Conservation (phyloP, 2,113 vertebrate species). For the Globicephala melas region DNA sequence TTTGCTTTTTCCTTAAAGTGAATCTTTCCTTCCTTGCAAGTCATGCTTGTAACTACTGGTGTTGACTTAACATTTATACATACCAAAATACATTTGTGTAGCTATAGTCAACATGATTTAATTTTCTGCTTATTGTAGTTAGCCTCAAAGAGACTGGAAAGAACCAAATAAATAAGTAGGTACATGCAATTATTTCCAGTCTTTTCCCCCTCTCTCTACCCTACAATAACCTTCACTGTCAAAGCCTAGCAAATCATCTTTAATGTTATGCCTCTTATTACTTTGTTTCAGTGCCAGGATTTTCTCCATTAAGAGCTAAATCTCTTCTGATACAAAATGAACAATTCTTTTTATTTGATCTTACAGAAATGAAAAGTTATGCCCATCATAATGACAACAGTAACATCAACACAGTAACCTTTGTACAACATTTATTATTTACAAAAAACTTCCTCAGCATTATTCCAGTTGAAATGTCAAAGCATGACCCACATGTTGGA, state of each 20-base stretch:
- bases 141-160: background rate
- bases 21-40: constrained; percentile 20
- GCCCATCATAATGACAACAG: background rate
- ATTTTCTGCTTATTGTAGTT: background rate
- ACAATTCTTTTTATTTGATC: background rate
- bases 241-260: constrained; percentile 4
- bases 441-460: background rate
- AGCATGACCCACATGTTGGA: background rate
- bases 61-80: constrained; percentile 35
- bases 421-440: background rate
- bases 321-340: background rate
- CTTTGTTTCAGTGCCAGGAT: background rate
- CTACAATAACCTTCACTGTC: background rate
- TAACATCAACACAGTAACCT: background rate
- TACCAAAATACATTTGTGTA: background rate
- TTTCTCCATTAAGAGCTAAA: constrained; percentile 8
- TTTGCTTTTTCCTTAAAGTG: constrained; percentile 22
- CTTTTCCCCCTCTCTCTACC: background rate
- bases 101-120: background rate
- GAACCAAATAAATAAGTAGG: background rate
- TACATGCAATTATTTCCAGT: background rate
- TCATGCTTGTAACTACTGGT: background rate
- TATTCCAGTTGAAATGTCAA: constrained; percentile 39
- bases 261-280: background rate
- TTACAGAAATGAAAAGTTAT: background rate